Evolutionary conservation across 64 coral and sea anemone genomes (phyloP).

Genomic region (Trachythela sp.): DNA sequence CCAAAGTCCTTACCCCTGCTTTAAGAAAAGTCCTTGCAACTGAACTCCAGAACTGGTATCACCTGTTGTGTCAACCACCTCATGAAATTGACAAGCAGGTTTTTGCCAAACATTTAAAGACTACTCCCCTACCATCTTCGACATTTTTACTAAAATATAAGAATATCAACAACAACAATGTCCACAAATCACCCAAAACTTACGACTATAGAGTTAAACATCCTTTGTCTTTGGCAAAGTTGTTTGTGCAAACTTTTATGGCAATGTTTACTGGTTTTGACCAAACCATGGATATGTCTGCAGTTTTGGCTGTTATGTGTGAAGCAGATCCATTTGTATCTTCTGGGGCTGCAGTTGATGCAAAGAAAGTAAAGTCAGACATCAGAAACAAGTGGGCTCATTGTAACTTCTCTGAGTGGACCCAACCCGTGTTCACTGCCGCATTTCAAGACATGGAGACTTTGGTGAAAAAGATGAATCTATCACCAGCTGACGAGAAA

Average conservation of each 20-base stretch:
- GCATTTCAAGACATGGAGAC: background rate
- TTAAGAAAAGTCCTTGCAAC: conserved; percentile 10
- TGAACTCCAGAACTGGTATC: background rate
- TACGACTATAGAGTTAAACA: background rate
- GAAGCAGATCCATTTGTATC: background rate
- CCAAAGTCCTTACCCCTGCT: conserved; percentile 30
- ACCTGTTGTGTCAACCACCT: background rate
- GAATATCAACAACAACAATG: background rate
- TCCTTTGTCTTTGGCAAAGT: background rate
- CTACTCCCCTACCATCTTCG: background rate
- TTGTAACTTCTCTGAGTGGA: background rate
- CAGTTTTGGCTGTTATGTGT: background rate
- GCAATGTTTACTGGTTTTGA: conserved; percentile 13
- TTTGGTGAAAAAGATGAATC: background rate
- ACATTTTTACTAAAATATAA: background rate
- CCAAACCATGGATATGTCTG: background rate
- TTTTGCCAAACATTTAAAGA: background rate
- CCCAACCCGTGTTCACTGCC: background rate
- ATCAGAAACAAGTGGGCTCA: no score
- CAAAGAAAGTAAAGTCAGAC: no score
- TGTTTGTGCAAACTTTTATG: background rate
- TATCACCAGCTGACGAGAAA: no score
- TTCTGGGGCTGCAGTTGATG: no score
- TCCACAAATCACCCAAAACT: background rate
- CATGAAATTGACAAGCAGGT: background rate